Evolutionary conservation across 1,140 invertebrate species (phyloP).

Genomic region (Caenorhabditis elegans): WBcel235 BX284602.5:9794001-9794500

Average conservation of each 20-base stretch:
- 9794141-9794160: slow-evolving; percentile 64
- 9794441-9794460: slow-evolving; percentile 69
- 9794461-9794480: slow-evolving; percentile 68
- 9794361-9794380: slow-evolving; percentile 72
- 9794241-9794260: too few relatives aligned
- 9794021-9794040: too few relatives aligned
- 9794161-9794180: background rate
- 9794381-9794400: slow-evolving; percentile 73
- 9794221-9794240: too few relatives aligned
- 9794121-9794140: slow-evolving; percentile 65
- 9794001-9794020: too few relatives aligned
- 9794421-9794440: slow-evolving; percentile 77
- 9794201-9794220: too few relatives aligned
- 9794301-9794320: slow-evolving; percentile 56
- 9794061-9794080: slow-evolving; percentile 50
- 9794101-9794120: slow-evolving; percentile 67
- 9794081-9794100: slow-evolving; percentile 61
- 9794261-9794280: slow-evolving; percentile 59
- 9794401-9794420: slow-evolving; percentile 74
- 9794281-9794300: slow-evolving; percentile 56
- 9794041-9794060: slow-evolving; percentile 45
- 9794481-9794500: slow-evolving; percentile 56
- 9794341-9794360: slow-evolving; percentile 70
- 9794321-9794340: slow-evolving; percentile 52
- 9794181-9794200: background rate